Evolutionary conservation across 2,113 vertebrate genomes (phyloP), one percentile per base, ranked within the genome.

Genomic region (Dipodomys merriami): DNA sequence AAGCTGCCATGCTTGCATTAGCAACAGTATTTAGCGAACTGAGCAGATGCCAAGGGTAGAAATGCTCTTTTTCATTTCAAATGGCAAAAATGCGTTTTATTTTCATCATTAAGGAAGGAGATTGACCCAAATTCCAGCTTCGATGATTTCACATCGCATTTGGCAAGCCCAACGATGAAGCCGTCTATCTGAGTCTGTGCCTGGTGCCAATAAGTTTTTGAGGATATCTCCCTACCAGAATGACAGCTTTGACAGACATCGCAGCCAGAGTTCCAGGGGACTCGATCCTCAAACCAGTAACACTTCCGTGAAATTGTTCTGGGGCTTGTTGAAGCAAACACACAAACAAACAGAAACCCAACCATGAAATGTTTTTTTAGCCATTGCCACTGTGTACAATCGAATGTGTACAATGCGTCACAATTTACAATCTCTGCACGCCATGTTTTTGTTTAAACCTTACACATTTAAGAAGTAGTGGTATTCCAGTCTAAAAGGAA

Each of bases 71-170:
- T 86, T 62, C 79, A 74, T 93, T 72, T 88, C 74, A 95, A 96
- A 84, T 77, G 0, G 83, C 69, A 71, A 90, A 35, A 60, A 20
- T 94, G 12, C 1, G 12, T 57, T 57, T 87, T 95, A 96, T 92
- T 81, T 95, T 82, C n/a, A 86, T 76, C 73, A 87, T 91, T 93
- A 95, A 93, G 80, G 92, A 97, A 97, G 83, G 83, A 95, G 83
- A 96, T 23, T 83, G 93, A 95, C 93, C 92, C 96, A 83, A 85
- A 97, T 93, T 88, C 64, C 79, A 85, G 68, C 33, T 89, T 95
- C 77, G 86, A 83, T 84, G 91, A 79, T 93, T 96, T 96, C 93
- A 86, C 22, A 60, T 44, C 69, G 62, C 85, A 84, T 96, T 86
- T 95, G 76, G 65, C 60, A 53, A 85, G 82, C 96, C 90, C 94